phyloP scores from a whole-genome alignment of 2,797 vertebrate genomes.

The Tapirus indicus region DNA sequence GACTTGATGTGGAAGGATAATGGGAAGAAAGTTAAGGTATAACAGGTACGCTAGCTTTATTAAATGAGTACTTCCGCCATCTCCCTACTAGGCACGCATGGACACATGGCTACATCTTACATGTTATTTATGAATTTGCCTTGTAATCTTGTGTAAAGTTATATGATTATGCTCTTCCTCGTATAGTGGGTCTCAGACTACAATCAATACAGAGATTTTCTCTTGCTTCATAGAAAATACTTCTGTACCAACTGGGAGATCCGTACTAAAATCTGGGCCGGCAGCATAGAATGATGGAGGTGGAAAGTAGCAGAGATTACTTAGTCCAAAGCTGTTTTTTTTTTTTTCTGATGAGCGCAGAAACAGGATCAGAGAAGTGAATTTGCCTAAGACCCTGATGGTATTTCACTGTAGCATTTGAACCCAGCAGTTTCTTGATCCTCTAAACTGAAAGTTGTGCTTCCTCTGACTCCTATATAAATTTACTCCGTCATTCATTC shows the following conservation, averaged over 20 bases:
- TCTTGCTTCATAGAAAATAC: background rate
- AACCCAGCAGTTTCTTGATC: fast-evolving
- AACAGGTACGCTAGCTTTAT: fast-evolving
- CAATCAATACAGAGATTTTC: background rate
- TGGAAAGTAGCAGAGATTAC: background rate
- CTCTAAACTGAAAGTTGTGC: fast-evolving
- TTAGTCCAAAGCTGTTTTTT: background rate
- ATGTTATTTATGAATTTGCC: fast-evolving
- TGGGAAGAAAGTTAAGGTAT: fast-evolving
- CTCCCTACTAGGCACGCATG: fast-evolving
- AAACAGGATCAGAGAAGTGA: fast-evolving
- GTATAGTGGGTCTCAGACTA: background rate
- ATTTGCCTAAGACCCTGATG: fast-evolving
- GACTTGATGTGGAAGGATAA: background rate
- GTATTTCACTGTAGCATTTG: fast-evolving
- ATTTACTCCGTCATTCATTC: fast-evolving
- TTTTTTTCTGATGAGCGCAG: background rate
- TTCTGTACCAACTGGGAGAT: background rate
- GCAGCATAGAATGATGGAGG: fast-evolving
- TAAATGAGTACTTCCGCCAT: fast-evolving
- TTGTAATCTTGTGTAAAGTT: fast-evolving
- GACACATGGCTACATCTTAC: fast-evolving
- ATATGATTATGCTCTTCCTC: background rate
- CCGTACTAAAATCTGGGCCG: background rate
- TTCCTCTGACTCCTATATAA: background rate